Percentiles rank a stretch among this genome's conserved stretches.
These are phyloP conservation scores for Sciurus carolinensis DNA, from an alignment of 2,797 vertebrate species.

Conservation along the genomic window DNA sequence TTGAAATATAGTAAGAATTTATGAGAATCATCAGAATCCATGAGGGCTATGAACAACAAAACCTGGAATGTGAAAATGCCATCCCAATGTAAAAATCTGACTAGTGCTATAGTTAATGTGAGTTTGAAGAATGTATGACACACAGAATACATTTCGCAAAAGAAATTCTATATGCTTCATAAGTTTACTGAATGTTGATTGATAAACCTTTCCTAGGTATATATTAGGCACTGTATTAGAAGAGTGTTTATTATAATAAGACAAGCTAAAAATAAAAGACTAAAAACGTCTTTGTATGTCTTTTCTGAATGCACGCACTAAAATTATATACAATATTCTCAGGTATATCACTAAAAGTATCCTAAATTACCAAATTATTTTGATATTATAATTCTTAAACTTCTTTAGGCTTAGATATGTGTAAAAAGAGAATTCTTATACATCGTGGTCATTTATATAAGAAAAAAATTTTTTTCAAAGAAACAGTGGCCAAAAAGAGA, in stretches of 20 bases:
- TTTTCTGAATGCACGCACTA: background rate
- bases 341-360: background rate
- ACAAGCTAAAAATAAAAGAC: background rate
- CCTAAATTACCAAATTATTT: background rate
- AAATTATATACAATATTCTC: background rate
- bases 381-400: background rate
- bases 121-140: background rate
- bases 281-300: background rate
- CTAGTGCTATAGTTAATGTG: too few species aligned
- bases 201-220: background rate
- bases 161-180: constrained; percentile 39
- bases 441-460: constrained; percentile 67
- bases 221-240: background rate
- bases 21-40: background rate
- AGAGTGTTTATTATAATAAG: background rate
- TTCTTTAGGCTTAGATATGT: constrained; percentile 33
- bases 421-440: constrained; percentile 71
- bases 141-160: constrained; percentile 55
- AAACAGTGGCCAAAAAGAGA: constrained; percentile 79
- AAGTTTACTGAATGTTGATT: constrained; percentile 19
- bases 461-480: background rate
- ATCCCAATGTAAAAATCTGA: background rate
- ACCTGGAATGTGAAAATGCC: background rate
- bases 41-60: background rate
- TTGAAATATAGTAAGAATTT: background rate